Base-by-base conservation (phyloP, 2,113 vertebrate genomes). In the Hippocampus guttulatus region DNA sequence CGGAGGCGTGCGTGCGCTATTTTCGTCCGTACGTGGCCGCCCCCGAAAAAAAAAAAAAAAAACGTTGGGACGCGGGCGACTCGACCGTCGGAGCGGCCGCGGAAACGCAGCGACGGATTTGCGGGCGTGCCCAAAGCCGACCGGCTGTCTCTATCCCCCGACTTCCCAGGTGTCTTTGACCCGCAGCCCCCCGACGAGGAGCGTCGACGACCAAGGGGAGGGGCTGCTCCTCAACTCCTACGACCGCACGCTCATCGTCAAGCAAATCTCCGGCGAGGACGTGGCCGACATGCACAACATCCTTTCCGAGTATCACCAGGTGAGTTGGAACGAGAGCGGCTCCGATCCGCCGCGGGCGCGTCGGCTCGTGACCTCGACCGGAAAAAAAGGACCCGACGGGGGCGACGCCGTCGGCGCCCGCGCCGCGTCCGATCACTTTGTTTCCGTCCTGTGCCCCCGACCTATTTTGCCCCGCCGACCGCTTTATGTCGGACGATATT, bases 291-390 rank as follows among this genome's bases (percentile, higher is more conserved):
- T 97, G 86, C 95, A 98, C 80, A 93, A 84, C 85, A 94, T 97
- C 80, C 90, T 98, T 47, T 95, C 95, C 0, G 95, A 96, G 84
- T 98, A 98, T 90, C 96, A 98, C 86, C 95, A 98, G 95, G 95
- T 97, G 81, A 69, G 0, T 10, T 64, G 10, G 33, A 20, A 21
- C 7, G 25, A n/a, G 38, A 41, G 5, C 33, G 5, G 33, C 33
- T 38, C 33, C 33, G 4, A 33, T 30, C 30, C 3, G 30, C 30
- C 30, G 30, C 30, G 3, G 30, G 30, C 30, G 30, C 30, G 30
- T 30, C 3, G 30, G 3, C 30, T 30, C 30, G 30, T 27, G 25
- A 27, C 25, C 1, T 27, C 25, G 1, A 27, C 25, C 25, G 25
- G 2, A 27, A 27, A 27, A 27, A 27, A 27, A 27, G 25, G 25